A percentile compares a stretch with the other conserved stretches of the same genome.
These are phyloP conservation scores for Acheta domesticus DNA, from an alignment of 2,888 invertebrate species.

Conservation along the genomic window DNA sequence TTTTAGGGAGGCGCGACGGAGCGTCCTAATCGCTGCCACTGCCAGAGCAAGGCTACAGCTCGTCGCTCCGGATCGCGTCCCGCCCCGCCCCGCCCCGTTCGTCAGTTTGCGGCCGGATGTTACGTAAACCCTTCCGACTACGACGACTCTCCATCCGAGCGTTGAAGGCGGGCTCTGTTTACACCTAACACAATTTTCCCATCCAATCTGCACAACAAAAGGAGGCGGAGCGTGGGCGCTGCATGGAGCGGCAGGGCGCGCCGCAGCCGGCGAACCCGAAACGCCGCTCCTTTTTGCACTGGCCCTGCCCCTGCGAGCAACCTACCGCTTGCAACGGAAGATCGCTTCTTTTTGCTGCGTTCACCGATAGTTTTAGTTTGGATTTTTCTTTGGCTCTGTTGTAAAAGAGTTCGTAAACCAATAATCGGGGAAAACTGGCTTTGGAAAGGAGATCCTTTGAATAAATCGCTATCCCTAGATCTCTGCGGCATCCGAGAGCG, in stretches of 20 bases:
- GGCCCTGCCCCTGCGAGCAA: not conserved
- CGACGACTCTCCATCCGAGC: not conserved
- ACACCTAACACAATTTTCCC: conserved; percentile 18
- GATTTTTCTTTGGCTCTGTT: too few species aligned
- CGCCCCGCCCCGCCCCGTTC: not conserved
- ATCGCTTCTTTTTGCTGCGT: too few species aligned
- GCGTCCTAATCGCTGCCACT: not conserved
- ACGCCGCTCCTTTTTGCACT: not conserved
- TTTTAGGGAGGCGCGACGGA: too few species aligned
- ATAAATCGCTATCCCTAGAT: too few species aligned
- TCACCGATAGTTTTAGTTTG: too few species aligned
- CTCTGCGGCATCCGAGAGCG: too few species aligned
- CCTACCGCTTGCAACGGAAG: too few species aligned
- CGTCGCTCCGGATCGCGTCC: not conserved
- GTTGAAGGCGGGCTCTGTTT: conserved; percentile 9
- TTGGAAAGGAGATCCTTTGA: too few species aligned
- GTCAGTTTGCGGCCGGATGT: not conserved
- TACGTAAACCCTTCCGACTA: not conserved
- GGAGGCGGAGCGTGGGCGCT: conserved; percentile 18
- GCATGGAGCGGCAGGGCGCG: not conserved
- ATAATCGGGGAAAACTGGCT: too few species aligned
- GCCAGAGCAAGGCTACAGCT: not conserved
- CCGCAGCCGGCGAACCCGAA: not conserved
- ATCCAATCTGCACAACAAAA: conserved; percentile 18
- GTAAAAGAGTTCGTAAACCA: too few species aligned